A percentile compares a stretch with the other conserved stretches of the same genome.
Evolutionary conservation across 92 coral and sea anemone species (phyloP).

Genomic region (Metridium senile): DNA sequence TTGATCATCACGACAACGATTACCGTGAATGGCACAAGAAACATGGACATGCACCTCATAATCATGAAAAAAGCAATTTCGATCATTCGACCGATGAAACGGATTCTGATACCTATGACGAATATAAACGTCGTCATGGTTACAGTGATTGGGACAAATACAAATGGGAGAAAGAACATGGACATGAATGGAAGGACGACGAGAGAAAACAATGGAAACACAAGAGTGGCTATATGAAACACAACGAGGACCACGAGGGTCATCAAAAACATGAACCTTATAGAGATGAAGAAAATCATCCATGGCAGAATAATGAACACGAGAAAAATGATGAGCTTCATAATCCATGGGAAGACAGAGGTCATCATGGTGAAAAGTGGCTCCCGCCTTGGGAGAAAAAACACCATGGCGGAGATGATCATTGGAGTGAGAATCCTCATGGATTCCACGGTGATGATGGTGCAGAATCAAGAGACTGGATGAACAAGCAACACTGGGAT

Average conservation of each 20-base stretch:
- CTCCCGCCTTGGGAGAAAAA: constrained; percentile 16
- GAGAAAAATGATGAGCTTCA: neutral
- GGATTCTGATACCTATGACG: neutral
- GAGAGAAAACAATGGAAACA: constrained; percentile 16
- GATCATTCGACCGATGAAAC: constrained; percentile 5
- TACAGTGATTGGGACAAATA: constrained; percentile 15
- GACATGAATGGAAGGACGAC: constrained; percentile 15
- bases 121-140: neutral
- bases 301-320: constrained; percentile 16
- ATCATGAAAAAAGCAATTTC: constrained; percentile 1
- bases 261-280: constrained; percentile 1
- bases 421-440: constrained; percentile 15
- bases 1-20: constrained; percentile 7
- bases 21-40: constrained; percentile 4
- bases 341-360: constrained; percentile 11
- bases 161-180: constrained; percentile 10
- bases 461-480: constrained; percentile 6
- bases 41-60: constrained; percentile 8
- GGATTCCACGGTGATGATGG: neutral
- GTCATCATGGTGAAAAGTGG: constrained; percentile 15
- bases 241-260: constrained; percentile 10
- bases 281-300: constrained; percentile 11
- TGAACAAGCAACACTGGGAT: constrained; percentile 3
- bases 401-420: neutral
- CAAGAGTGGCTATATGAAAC: neutral